phyloP scores from a whole-genome alignment of 2,113 vertebrate species.

The Antechinus stuartii region DNA sequence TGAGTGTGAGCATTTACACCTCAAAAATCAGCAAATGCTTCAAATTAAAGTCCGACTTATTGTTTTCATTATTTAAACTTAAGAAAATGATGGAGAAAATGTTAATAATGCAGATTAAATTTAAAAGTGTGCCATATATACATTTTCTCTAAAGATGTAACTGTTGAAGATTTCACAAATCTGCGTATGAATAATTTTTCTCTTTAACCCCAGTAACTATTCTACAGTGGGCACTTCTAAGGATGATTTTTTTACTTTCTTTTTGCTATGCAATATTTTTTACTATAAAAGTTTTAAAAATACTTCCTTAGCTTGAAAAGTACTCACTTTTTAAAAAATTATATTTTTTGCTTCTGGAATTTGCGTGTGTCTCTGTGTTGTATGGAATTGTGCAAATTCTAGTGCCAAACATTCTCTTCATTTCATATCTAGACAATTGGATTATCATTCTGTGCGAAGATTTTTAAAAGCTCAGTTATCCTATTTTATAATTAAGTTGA shows the following conservation, averaged over 20 bases:
- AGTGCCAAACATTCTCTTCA: background rate
- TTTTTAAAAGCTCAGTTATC: background rate
- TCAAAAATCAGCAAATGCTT: background rate
- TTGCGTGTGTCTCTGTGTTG: conserved; percentile 3
- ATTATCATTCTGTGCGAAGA: background rate
- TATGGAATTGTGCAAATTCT: background rate
- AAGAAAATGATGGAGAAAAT: background rate
- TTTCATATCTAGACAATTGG: background rate
- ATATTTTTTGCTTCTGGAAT: background rate
- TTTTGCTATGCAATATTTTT: background rate
- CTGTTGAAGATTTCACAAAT: background rate
- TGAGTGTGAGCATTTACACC: background rate
- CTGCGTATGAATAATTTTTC: background rate
- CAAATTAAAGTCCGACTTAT: background rate
- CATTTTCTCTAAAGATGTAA: background rate
- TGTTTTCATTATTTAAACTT: background rate
- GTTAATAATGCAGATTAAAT: background rate
- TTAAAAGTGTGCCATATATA: background rate
- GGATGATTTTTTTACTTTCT: background rate
- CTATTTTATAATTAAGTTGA: background rate
- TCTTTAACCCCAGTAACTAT: background rate
- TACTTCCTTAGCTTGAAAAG: background rate
- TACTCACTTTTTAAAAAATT: background rate
- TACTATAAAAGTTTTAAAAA: background rate
- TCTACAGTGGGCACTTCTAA: background rate